Base-by-base conservation (phyloP, 2,888 invertebrate species). In the Brenthis ino region DNA sequence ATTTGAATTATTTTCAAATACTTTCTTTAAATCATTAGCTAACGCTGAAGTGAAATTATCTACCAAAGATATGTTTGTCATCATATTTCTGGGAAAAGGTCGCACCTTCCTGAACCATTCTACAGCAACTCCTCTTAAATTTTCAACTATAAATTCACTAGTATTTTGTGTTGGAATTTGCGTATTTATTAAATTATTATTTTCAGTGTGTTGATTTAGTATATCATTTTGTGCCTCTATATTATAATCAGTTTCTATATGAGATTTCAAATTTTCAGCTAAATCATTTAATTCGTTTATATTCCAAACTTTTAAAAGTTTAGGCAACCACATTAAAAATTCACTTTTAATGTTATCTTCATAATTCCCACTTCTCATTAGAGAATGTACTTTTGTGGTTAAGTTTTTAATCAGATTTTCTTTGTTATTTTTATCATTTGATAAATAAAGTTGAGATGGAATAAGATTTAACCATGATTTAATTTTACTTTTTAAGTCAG, bases 251-350 rank as follows among this genome's bases (percentile, higher is more conserved):
- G 64, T 28, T 56, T 65, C 20, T 50, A 71, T 56, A 64, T 68
- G n/a, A 4, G 53, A 65, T 60, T 65, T 72, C 53, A 72, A 61
- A 33, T 63, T 69, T 28, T 72, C 67, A 20, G 55, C 53, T 16
- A 70, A 53, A 54, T 72, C 65, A 60, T 67, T 58, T 6, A 68
- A 6, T 11, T 50, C 43, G 1, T 65, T 63, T 43, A 8, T 43
- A 13, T 67, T 57, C 48, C 55, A 16, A 13, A 67, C 47, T 11
- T 24, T 64, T n/a, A 72, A 57, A 5, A 70, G 12, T 56, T 66
- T 65, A 28, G 56, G 57, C 16, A 73, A 57, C 73, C 73, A 73
- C 43, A 53, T 43, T 28, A 48, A 50, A 55, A 73, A 68, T 51
- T 55, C 63, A 16, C 63, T 58, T 58, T 72, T 60, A 14, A 67